Evolutionary conservation across 2,888 invertebrate species (phyloP).

Genomic region (Eupithecia insigniata): DNA sequence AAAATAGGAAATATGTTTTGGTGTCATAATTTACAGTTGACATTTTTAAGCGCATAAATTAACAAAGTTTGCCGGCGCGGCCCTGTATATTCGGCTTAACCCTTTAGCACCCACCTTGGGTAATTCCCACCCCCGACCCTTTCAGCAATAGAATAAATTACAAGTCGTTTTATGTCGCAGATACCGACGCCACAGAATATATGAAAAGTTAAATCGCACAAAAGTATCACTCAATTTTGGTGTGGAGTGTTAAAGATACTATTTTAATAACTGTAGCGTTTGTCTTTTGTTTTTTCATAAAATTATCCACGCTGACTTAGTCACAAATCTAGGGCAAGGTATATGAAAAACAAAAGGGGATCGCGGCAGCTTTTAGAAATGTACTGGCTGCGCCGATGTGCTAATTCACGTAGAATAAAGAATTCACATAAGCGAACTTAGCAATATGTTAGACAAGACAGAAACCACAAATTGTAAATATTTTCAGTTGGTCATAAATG

Average conservation of each 20-base stretch:
- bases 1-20: slow-evolving; percentile 82
- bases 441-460: too few relatives aligned
- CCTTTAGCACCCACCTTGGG: slow-evolving; percentile 85
- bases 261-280: too few relatives aligned
- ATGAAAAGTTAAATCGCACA: neutral
- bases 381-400: neutral
- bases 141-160: slow-evolving; percentile 85
- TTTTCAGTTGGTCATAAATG: neutral
- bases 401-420: neutral
- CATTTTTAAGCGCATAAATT: slow-evolving; percentile 85
- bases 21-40: slow-evolving; percentile 84
- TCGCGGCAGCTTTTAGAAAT: too few relatives aligned
- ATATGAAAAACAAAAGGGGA: too few relatives aligned
- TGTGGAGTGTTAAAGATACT: too few relatives aligned
- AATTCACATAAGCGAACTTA: too few relatives aligned
- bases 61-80: slow-evolving; percentile 82
- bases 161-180: slow-evolving; percentile 83
- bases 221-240: slow-evolving; percentile 14
- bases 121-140: slow-evolving; percentile 84
- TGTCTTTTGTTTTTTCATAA: too few relatives aligned
- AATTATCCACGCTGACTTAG: too few relatives aligned
- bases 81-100: slow-evolving; percentile 84
- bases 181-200: slow-evolving; percentile 60
- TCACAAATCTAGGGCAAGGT: too few relatives aligned
- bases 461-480: neutral